Conservation (phyloP, 2,888 invertebrate species). For the Diarsia rubi region DNA sequence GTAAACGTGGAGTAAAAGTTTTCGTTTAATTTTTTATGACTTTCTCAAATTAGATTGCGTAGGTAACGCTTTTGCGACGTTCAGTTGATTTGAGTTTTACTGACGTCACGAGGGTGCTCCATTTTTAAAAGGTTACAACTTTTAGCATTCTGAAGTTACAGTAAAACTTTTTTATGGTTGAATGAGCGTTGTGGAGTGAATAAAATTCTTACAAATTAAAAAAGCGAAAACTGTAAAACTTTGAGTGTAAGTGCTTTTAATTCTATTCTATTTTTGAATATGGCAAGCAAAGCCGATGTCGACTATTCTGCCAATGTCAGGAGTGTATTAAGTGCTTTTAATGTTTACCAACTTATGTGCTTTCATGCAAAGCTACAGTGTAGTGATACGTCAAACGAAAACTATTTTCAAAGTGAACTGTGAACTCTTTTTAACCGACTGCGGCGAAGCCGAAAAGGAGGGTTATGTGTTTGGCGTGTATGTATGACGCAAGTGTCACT, state of each 20-base stretch:
- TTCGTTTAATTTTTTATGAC: slow-evolving; percentile 77
- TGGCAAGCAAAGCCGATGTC: too few relatives aligned
- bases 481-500: too few relatives aligned
- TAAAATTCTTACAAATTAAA: slow-evolving; percentile 15
- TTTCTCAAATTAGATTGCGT: slow-evolving; percentile 69
- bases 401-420: slow-evolving; percentile 18
- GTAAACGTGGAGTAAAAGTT: slow-evolving; percentile 76
- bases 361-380: not conserved
- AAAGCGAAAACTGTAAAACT: slow-evolving; percentile 3
- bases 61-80: slow-evolving; percentile 51
- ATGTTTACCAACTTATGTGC: not conserved
- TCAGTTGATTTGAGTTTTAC: slow-evolving; percentile 51
- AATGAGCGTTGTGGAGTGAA: slow-evolving; percentile 21
- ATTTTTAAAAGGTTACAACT: slow-evolving; percentile 55
- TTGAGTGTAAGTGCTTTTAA: not conserved
- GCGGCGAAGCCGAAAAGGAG: too few relatives aligned
- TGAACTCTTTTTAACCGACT: too few relatives aligned
- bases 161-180: slow-evolving; percentile 41
- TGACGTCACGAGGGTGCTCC: slow-evolving; percentile 39
- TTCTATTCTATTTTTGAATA: too few relatives aligned
- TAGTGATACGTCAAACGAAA: not conserved
- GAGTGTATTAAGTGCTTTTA: too few relatives aligned
- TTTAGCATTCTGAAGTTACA: slow-evolving; percentile 23
- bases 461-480: too few relatives aligned
- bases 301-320: too few relatives aligned